Conservation (phyloP, 2,888 invertebrate genomes). For the Odontomyia ornata region DNA sequence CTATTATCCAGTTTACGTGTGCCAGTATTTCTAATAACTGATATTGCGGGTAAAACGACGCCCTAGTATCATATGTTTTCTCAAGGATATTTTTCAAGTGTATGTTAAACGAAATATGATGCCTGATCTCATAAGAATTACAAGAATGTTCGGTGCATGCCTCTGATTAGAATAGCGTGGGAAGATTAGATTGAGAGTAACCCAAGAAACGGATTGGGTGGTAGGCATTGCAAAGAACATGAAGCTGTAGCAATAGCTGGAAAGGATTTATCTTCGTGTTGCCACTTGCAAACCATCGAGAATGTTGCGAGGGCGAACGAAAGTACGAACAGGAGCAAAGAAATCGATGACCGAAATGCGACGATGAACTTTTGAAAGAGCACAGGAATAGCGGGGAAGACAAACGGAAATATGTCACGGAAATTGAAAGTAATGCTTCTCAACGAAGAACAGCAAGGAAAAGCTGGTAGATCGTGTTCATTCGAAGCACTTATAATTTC, state of each 20-base stretch:
- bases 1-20: neutral
- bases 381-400: slow-evolving; percentile 22
- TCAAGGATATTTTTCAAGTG: slow-evolving; percentile 9
- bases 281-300: neutral
- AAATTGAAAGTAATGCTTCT: slow-evolving; percentile 38
- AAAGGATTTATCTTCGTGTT: slow-evolving; percentile 6
- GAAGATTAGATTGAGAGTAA: neutral
- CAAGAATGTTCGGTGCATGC: slow-evolving; percentile 12
- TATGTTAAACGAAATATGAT: slow-evolving; percentile 6
- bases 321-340: slow-evolving; percentile 10
- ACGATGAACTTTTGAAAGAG: slow-evolving; percentile 37
- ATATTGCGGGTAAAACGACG: neutral
- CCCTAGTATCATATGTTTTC: slow-evolving; percentile 29
- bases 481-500: slow-evolving; percentile 23
- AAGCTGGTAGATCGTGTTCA: slow-evolving; percentile 19
- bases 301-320: slow-evolving; percentile 21
- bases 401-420: slow-evolving; percentile 33
- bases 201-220: neutral
- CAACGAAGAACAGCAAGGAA: slow-evolving; percentile 26
- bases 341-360: slow-evolving; percentile 41
- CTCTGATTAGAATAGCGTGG: slow-evolving; percentile 20
- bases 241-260: neutral
- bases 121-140: neutral
- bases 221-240: neutral
- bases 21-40: neutral